Evolutionary conservation across 2,888 invertebrate species (phyloP).

Genomic region (Hymenopus coronatus): DNA sequence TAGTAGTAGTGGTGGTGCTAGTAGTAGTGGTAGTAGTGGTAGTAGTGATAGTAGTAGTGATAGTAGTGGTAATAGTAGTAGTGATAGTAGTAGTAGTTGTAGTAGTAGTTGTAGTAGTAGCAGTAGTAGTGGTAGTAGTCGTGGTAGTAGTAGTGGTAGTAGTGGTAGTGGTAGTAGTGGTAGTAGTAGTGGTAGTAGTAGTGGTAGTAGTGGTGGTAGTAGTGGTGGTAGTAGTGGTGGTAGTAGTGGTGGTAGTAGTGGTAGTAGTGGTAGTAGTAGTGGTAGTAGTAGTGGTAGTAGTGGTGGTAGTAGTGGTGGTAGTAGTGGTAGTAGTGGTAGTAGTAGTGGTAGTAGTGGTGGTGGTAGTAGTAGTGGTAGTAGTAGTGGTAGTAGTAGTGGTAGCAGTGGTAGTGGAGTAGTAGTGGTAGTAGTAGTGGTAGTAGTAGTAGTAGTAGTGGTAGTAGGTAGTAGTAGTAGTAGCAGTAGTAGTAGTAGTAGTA

Average conservation of each 20-base stretch:
- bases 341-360: neutral
- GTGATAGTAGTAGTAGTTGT: neutral
- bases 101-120: neutral
- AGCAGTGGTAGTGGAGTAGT: no score
- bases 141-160: neutral
- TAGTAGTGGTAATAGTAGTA: constrained; percentile 1
- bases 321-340: no score
- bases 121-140: neutral
- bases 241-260: no score
- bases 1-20: neutral
- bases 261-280: no score
- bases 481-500: constrained; percentile 8
- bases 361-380: constrained; percentile 3
- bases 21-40: neutral
- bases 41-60: neutral
- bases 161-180: constrained; percentile 2
- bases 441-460: constrained; percentile 10
- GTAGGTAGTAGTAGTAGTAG: no score
- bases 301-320: no score
- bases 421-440: constrained; percentile 10
- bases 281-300: no score
- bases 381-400: constrained; percentile 7
- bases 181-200: no score
- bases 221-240: no score
- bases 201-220: no score